phyloP scores from a whole-genome alignment of 1,140 invertebrate genomes.

The Drosophila kepulauana region DNA sequence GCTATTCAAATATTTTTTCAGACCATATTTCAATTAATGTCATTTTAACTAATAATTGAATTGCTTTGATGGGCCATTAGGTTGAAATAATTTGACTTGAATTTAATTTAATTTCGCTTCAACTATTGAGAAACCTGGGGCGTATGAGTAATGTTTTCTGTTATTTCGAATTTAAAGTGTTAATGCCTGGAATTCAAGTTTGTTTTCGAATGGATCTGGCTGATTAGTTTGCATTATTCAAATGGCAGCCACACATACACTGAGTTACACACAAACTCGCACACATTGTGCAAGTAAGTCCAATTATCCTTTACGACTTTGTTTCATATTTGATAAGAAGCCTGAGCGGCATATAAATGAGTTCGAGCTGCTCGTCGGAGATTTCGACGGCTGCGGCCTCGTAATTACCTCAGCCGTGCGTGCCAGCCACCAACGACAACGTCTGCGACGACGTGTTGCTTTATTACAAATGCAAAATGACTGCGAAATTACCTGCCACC shows the following conservation, averaged over 20 bases:
- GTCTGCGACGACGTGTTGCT: slow-evolving; percentile 73
- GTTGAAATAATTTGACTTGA: neutral
- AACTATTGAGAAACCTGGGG: neutral
- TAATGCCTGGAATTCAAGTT: slow-evolving; percentile 15
- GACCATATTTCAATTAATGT: slow-evolving; percentile 3
- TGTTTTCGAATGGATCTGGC: slow-evolving; percentile 57
- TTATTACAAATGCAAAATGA: slow-evolving; percentile 84
- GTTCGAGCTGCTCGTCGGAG: slow-evolving; percentile 36
- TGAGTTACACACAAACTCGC: slow-evolving; percentile 59
- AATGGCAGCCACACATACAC: slow-evolving; percentile 39
- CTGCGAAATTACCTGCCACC: slow-evolving; percentile 69
- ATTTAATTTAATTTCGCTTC: slow-evolving; percentile 1
- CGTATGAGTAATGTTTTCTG: neutral
- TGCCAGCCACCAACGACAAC: slow-evolving; percentile 31
- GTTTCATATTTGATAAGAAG: slow-evolving; percentile 83
- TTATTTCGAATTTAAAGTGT: slow-evolving; percentile 9
- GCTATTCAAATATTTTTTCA: slow-evolving; percentile 7
- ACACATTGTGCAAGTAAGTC: slow-evolving; percentile 67
- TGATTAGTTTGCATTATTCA: slow-evolving; percentile 80
- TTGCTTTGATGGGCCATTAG: neutral
- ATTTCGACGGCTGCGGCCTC: slow-evolving; percentile 37
- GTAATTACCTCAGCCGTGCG: slow-evolving; percentile 68
- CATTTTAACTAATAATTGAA: neutral
- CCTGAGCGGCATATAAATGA: slow-evolving; percentile 80
- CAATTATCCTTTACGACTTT: slow-evolving; percentile 83